phyloP scores from a whole-genome alignment of 2,113 vertebrate genomes.

The Rhombomys opimus region DNA sequence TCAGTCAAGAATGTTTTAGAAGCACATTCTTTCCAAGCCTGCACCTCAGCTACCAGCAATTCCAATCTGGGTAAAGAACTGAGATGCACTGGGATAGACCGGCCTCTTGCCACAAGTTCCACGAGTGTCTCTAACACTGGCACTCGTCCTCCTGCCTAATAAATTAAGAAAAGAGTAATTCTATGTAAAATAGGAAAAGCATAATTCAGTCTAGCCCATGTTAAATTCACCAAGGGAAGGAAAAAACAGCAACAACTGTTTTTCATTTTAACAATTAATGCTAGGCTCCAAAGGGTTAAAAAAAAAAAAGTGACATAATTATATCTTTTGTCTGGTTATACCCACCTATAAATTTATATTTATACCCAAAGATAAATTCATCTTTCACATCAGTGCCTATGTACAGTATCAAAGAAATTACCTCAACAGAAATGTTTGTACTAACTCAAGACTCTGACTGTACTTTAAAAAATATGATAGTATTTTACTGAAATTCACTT shows the following conservation, averaged over 20 bases:
- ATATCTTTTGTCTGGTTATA: background rate
- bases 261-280: background rate
- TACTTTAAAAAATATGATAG: background rate
- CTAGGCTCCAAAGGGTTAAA: background rate
- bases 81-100: conserved; percentile 93
- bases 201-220: background rate
- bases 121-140: conserved; percentile 89
- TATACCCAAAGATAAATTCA: background rate
- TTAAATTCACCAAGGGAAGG: background rate
- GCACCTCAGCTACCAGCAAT: conserved; percentile 91
- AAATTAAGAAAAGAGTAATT: background rate
- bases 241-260: accelerated
- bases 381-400: background rate
- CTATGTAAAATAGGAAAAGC: background rate
- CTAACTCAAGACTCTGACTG: background rate
- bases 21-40: conserved; percentile 94
- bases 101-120: conserved; percentile 92
- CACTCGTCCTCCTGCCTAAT: conserved; percentile 89
- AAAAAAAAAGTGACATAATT: background rate
- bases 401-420: background rate
- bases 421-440: background rate
- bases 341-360: background rate
- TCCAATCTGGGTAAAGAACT: conserved; percentile 93
- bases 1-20: conserved; percentile 91
- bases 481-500: background rate